Base-by-base conservation (phyloP, 1,140 invertebrate genomes). In the Charaxes varanes region DNA sequence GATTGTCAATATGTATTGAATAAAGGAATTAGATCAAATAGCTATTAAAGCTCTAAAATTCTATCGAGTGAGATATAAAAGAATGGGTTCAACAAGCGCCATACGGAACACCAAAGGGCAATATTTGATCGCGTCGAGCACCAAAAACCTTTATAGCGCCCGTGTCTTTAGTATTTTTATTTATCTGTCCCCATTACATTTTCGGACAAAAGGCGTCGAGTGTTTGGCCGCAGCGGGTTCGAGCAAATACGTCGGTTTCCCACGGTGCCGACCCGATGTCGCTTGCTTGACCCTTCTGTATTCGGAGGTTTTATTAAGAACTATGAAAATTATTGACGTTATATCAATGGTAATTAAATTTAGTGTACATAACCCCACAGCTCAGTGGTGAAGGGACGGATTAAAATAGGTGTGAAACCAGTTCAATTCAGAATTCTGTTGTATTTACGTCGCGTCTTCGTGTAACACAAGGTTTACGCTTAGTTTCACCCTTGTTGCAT, bases 141-240 rank as follows among this genome's bases (percentile, higher is more conserved):
- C 30, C 14, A 27, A 45, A 41, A 37, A 49, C 41, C 49, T 59
- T 48, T 53, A 44, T 64, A 70, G 65, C 63, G 70, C 72, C n/a
- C 70, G 47, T 46, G 30, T 45, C 55, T 52, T 38, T 73, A 47
- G 44, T 71, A 36, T 53, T 67, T 63, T 71, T 81, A 71, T 79
- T 78, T 79, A 62, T 68, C 65, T 76, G 70, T 79, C 56, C 74
- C 74, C 74, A 79, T 82, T 79, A 82, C 66, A 69, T 72, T 78
- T 81, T 71, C 55, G 67, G 72, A 77, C 74, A 79, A 79, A 77
- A 71, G 77, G 54, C 62, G 53, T 78, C 54, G 63, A 82, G 78
- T 82, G 78, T 82, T 81, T 79, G 68, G 63, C 62, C 61, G 60
- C 54, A 28, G 46, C 57, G 55, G n/a, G n/a, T n/a, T n/a, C n/a